Percentiles rank a stretch among this genome's conserved stretches.
These are phyloP conservation scores for Lacanobia oleracea DNA, from an alignment of 2,888 invertebrate genomes.

Conservation along the genomic window DNA sequence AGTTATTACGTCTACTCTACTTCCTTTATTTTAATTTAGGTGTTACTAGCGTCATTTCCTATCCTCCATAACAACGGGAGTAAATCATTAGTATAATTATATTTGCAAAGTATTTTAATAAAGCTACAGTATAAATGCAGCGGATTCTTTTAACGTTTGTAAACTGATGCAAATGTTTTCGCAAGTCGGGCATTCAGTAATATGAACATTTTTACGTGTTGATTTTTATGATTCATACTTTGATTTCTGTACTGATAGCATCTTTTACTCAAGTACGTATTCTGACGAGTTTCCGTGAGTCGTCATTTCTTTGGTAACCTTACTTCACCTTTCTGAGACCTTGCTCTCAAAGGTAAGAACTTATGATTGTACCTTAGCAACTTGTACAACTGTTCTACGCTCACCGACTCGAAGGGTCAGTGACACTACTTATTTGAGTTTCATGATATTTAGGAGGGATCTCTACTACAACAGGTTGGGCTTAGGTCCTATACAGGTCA, in stretches of 20 bases:
- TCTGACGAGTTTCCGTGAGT: not conserved
- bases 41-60: slow-evolving; percentile 25
- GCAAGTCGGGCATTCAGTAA: slow-evolving; percentile 13
- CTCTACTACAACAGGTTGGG: slow-evolving; percentile 2
- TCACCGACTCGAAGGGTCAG: slow-evolving; percentile 31
- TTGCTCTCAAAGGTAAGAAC: slow-evolving; percentile 45
- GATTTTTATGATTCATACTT: slow-evolving; percentile 23
- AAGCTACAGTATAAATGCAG: slow-evolving; percentile 32
- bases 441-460: slow-evolving; percentile 24
- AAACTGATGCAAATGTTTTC: slow-evolving; percentile 25
- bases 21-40: slow-evolving; percentile 32
- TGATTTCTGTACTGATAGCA: slow-evolving; percentile 18
- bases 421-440: slow-evolving; percentile 33
- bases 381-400: slow-evolving; percentile 19
- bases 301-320: slow-evolving; percentile 31
- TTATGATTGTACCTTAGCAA: slow-evolving; percentile 35
- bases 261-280: slow-evolving; percentile 11
- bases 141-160: slow-evolving; percentile 11
- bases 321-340: slow-evolving; percentile 41
- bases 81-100: slow-evolving; percentile 21
- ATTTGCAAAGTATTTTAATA: slow-evolving; percentile 21
- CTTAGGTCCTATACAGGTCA: slow-evolving; percentile 19
- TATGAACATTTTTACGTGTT: slow-evolving; percentile 19
- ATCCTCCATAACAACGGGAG: slow-evolving; percentile 11
- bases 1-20: slow-evolving; percentile 13